Evolutionary conservation across 2,888 invertebrate species (phyloP).

Genomic region (Dryococelus australis): DNA sequence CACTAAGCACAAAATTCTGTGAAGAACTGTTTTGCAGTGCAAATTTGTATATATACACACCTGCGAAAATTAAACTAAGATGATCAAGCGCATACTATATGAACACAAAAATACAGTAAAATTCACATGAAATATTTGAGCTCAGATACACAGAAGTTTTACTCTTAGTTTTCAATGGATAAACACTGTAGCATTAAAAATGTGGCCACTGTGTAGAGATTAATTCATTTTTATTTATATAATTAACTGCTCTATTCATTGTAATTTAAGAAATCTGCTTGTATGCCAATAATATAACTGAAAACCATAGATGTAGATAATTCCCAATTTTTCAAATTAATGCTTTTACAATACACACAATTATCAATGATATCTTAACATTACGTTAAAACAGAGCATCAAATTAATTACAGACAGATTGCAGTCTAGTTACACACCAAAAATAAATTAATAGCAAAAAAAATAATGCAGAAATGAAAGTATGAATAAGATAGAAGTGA

Average conservation of each 20-base stretch:
- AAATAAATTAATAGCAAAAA: too few species aligned
- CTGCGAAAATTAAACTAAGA: not conserved
- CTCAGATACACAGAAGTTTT: conserved; percentile 21
- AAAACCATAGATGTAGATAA: not conserved
- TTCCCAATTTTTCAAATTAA: not conserved
- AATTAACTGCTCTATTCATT: too few species aligned
- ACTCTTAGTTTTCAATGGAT: conserved; percentile 25
- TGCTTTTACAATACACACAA: too few species aligned
- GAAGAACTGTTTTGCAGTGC: conserved; percentile 4
- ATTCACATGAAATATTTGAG: not conserved
- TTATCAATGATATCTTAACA: too few species aligned
- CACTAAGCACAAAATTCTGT: not conserved
- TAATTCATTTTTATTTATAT: not conserved
- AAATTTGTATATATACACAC: not conserved
- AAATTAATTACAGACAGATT: too few species aligned
- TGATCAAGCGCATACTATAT: not conserved
- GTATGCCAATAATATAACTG: not conserved
- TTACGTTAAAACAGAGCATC: too few species aligned
- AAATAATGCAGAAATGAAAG: too few species aligned
- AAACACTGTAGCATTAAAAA: conserved; percentile 4
- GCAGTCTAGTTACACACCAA: too few species aligned
- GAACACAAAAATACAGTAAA: not conserved
- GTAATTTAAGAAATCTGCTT: too few species aligned
- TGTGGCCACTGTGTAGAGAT: not conserved
- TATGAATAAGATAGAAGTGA: too few species aligned